These are phyloP conservation scores for Nesometra sesokonis DNA, from an alignment of 35 echinoderm and acorn worm genomes.

Conservation along the genomic window DNA sequence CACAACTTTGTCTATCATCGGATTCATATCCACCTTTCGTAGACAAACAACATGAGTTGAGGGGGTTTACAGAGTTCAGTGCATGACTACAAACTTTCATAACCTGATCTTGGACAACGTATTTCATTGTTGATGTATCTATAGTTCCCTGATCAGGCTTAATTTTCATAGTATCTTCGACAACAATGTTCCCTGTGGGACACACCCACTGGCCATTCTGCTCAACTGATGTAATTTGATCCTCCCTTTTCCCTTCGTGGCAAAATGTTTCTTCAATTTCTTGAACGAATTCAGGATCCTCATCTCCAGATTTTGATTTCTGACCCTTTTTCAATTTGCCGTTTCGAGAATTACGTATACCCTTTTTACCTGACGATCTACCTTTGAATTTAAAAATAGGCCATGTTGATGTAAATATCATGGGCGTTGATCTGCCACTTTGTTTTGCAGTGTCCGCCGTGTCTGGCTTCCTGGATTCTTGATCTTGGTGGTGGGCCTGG, in stretches of 20 bases:
- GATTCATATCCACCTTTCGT: not conserved
- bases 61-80: not conserved
- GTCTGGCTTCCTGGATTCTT: not conserved
- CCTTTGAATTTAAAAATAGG: not conserved
- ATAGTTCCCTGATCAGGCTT: not conserved
- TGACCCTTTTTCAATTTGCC: not conserved
- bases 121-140: not conserved
- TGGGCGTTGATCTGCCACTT: not conserved
- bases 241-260: not conserved
- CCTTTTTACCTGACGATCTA: not conserved
- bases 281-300: not conserved
- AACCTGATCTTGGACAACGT: not conserved
- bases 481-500: not conserved
- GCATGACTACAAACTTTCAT: not conserved
- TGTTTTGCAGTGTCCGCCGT: not conserved
- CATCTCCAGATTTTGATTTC: not conserved
- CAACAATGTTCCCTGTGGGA: not conserved
- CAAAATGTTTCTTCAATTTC: not conserved
- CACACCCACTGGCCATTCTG: no score
- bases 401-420: not conserved
- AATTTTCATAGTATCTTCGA: not conserved
- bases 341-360: not conserved
- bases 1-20: not conserved
- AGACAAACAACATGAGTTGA: not conserved
- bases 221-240: no score